Evolutionary conservation across 2,888 invertebrate species (phyloP).

Genomic region (Leucophenga montana): DNA sequence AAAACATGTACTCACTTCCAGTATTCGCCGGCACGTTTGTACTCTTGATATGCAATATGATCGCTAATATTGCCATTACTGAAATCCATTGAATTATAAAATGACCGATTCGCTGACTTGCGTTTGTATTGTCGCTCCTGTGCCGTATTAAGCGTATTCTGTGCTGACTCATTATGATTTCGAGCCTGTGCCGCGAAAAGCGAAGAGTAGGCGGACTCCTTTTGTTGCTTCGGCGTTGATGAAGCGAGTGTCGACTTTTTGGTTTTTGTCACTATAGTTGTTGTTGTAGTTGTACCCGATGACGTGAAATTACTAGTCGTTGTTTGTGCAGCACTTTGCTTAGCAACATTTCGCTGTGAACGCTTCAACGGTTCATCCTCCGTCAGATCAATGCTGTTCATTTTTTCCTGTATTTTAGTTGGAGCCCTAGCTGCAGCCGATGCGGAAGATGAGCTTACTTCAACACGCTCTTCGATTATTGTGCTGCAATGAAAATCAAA

Average conservation of each 20-base stretch:
- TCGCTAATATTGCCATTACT: slow-evolving; percentile 58
- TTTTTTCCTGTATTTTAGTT: slow-evolving; percentile 42
- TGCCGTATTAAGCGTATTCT: slow-evolving; percentile 64
- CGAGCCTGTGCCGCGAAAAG: slow-evolving; percentile 49
- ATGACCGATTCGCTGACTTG: slow-evolving; percentile 41
- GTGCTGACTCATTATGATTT: slow-evolving; percentile 68
- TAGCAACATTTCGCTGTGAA: slow-evolving; percentile 24
- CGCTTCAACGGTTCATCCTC: slow-evolving; percentile 30
- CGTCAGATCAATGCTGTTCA: slow-evolving; percentile 55
- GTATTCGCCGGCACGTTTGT: slow-evolving; percentile 85
- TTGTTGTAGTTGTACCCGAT: slow-evolving; percentile 51
- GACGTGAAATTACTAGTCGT: not conserved
- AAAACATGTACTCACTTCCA: slow-evolving; percentile 81
- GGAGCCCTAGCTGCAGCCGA: slow-evolving; percentile 38
- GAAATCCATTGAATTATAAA: slow-evolving; percentile 38
- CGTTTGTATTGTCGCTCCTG: slow-evolving; percentile 53
- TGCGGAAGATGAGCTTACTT: slow-evolving; percentile 57
- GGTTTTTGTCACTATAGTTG: slow-evolving; percentile 29
- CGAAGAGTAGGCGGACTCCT: slow-evolving; percentile 17
- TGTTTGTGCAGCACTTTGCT: not conserved
- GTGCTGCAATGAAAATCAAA: slow-evolving; percentile 58
- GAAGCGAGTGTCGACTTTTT: slow-evolving; percentile 40
- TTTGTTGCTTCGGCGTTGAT: slow-evolving; percentile 46
- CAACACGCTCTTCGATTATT: slow-evolving; percentile 69
- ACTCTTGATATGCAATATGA: slow-evolving; percentile 82